Conservation (phyloP, 1,140 invertebrate genomes). For the Meteorus sp. region DNA sequence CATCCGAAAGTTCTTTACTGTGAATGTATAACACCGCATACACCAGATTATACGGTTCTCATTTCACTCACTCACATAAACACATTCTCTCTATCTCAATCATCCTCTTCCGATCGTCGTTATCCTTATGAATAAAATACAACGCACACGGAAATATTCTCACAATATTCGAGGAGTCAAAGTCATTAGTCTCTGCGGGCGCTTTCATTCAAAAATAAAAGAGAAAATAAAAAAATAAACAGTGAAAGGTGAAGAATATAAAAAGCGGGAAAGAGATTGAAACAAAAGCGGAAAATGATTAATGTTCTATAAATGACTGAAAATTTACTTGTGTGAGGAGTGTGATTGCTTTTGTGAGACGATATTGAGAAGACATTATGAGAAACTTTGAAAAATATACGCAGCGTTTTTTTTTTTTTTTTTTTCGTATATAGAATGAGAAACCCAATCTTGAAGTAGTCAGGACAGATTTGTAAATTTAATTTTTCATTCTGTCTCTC, state of each 20-base stretch:
- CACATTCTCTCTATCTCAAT: not conserved
- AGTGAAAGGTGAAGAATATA: not conserved
- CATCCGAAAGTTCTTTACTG: slow-evolving; percentile 1
- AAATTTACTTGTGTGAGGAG: slow-evolving; percentile 11
- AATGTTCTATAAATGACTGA: slow-evolving; percentile 24
- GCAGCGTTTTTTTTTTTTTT: no score
- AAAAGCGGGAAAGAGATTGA: not conserved
- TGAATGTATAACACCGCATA: slow-evolving; percentile 8
- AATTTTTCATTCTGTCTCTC: slow-evolving; percentile 51
- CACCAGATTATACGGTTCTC: slow-evolving; percentile 14
- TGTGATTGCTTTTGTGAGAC: slow-evolving; percentile 21
- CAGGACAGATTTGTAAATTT: slow-evolving; percentile 53
- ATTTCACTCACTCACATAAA: slow-evolving; percentile 13
- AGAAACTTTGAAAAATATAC: not conserved
- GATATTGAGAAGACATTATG: slow-evolving; percentile 13
- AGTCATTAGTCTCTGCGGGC: slow-evolving; percentile 19
- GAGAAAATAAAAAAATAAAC: no score
- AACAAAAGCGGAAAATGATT: slow-evolving; percentile 18
- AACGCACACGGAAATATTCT: no score
- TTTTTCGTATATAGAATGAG: no score
- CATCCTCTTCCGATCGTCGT: not conserved
- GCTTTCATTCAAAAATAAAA: slow-evolving; percentile 9
- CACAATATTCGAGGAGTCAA: no score
- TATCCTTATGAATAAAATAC: no score
- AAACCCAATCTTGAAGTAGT: slow-evolving; percentile 41